These are phyloP conservation scores for Diachasmimorpha longicaudata DNA, from an alignment of 1,140 invertebrate species.

Conservation along the genomic window DNA sequence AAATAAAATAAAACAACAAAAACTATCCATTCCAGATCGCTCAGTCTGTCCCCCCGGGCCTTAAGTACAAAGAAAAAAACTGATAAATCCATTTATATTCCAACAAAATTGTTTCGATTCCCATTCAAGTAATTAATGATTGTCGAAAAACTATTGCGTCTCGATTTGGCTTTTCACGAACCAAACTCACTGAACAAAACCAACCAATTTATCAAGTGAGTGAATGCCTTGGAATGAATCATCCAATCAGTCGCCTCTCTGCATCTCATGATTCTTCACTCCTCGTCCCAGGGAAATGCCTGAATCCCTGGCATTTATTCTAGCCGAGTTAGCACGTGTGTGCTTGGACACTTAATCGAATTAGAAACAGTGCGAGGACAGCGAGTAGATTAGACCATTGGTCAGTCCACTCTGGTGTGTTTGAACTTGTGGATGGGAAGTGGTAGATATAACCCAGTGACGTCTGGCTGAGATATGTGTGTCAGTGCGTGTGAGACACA, in stretches of 20 bases:
- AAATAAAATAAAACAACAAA: too few species aligned
- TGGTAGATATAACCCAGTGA: background rate
- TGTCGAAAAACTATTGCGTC: background rate
- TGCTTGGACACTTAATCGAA: slow-evolving; percentile 14
- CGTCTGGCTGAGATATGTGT: background rate
- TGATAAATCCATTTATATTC: too few species aligned
- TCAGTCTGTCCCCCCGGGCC: too few species aligned
- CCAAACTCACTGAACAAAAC: too few species aligned
- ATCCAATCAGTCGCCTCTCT: background rate
- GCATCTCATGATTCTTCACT: background rate
- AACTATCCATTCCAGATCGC: too few species aligned
- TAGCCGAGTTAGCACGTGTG: background rate
- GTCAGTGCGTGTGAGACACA: background rate
- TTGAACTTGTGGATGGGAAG: background rate
- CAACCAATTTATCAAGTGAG: background rate
- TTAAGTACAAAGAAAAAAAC: too few species aligned
- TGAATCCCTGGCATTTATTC: slow-evolving; percentile 1
- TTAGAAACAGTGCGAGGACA: slow-evolving; percentile 24
- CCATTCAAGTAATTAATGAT: background rate
- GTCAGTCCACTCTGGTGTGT: background rate
- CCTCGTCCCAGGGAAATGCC: background rate
- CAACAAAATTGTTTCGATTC: too few species aligned
- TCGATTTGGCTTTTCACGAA: too few species aligned
- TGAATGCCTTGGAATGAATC: background rate
- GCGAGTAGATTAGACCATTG: background rate